Conservation (phyloP, 2,113 vertebrate species). For the Illadopsis cleaveri region DNA sequence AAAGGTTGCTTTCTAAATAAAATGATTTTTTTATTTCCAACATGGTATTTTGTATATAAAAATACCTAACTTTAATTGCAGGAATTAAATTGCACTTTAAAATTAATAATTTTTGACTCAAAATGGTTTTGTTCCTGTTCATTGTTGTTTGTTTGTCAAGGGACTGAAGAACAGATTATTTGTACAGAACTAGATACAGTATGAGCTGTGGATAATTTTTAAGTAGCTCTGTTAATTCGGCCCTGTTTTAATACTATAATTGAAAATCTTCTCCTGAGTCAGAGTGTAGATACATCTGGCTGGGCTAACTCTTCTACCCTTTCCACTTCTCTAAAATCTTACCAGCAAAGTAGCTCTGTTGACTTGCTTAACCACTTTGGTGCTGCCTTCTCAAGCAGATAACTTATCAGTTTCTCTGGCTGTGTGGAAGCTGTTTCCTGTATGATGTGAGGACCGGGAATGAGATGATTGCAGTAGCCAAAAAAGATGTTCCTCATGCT, state of each 20-base stretch:
- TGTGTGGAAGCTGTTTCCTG: not conserved
- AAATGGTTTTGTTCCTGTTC: not conserved
- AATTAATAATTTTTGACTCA: not conserved
- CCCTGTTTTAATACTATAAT: not conserved
- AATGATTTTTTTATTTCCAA: not conserved
- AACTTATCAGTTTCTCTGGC: not conserved
- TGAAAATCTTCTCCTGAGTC: not conserved
- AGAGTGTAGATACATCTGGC: not conserved
- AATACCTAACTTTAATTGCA: not conserved
- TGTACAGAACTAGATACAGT: not conserved
- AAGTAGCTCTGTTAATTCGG: conserved; percentile 26
- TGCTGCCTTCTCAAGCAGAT: not conserved
- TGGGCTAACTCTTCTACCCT: not conserved
- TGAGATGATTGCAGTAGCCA: not conserved
- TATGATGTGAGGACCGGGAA: fast-evolving
- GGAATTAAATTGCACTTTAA: not conserved
- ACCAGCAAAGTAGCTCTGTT: not conserved
- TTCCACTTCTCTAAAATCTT: not conserved
- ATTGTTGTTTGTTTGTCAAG: not conserved
- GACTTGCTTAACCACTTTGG: not conserved
- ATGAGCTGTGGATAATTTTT: not conserved
- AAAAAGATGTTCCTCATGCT: fast-evolving
- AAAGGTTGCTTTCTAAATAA: conserved; percentile 27
- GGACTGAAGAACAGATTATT: not conserved
- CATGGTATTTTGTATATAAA: not conserved